Base-by-base conservation (phyloP, 2,113 vertebrate genomes). In the Guaruba guarouba region DNA sequence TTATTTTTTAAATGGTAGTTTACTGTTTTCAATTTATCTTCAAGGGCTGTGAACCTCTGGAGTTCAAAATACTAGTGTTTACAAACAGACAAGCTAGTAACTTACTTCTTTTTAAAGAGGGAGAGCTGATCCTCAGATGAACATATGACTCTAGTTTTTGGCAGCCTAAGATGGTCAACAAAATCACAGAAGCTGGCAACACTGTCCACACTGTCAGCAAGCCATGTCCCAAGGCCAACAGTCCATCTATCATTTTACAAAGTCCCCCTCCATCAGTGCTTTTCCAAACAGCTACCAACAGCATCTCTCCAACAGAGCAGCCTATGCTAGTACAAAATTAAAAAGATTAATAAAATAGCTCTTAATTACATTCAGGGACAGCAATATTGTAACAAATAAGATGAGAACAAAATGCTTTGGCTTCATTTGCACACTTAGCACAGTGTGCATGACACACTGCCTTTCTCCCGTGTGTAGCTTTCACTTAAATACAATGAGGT, bases 31-130 rank as follows among this genome's bases (percentile, higher is more conserved):
- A 41, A 69, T 89, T 79, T 81, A 82, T 31, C 28, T 82, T 76
- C 24, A 41, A 41, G 48, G 73, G 44, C 28, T 82, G 35, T 39
- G 17, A 87, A 87, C 71, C 25, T 79, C 70, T 49, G 5, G 6
- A 71, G 67, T 57, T 93, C 83, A 93, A 90, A 94, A 93, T 25
- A 71, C 24, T 70, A 19, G 74, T 46, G 48, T 93, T 94, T 83
- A 89, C 77, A 92, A 66, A 16, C 46, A 71, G 64, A 48, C 27
- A 52, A 82, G 49, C 31, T 73, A 82, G 11, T 51, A 83, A 90
- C 28, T 62, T 59, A 16, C 15, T 89, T 75, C 12, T 92, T 94
- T 88, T 68, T 55, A 86, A 92, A 57, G 16, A 51, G 2, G 1
- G 46, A 85, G 29, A 74, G 12, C 9, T 75, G 52, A 93, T 61